These are phyloP conservation scores for Cephus nigrinus DNA, from an alignment of 2,888 invertebrate species.

Conservation along the genomic window DNA sequence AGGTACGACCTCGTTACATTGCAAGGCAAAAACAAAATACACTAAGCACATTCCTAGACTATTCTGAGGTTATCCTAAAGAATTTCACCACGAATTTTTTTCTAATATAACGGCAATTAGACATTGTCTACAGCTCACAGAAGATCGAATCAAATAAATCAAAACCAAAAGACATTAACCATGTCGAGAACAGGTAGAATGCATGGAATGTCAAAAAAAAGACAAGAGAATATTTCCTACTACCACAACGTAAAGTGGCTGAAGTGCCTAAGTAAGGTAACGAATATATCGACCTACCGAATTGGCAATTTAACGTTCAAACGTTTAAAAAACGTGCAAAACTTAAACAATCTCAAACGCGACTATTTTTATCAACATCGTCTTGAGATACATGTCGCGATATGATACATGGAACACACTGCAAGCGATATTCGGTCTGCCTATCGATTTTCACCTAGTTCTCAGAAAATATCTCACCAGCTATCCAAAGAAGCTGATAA, in stretches of 20 bases:
- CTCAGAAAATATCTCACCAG: neutral
- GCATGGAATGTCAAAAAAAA: neutral
- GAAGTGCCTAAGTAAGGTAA: neutral
- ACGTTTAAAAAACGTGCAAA: neutral
- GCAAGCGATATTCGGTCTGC: neutral
- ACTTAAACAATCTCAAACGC: neutral
- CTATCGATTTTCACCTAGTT: conserved; percentile 46
- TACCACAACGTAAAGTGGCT: neutral
- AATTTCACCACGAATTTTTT: neutral
- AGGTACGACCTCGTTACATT: neutral
- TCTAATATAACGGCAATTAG: neutral
- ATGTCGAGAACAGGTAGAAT: neutral
- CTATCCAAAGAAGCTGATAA: neutral
- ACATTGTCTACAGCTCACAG: neutral
- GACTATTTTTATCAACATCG: neutral
- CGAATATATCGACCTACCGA: neutral
- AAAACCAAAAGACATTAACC: neutral
- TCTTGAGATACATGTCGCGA: neutral
- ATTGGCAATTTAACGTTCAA: neutral
- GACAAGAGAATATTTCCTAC: neutral
- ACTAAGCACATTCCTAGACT: neutral
- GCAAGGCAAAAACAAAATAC: neutral
- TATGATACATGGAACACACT: neutral
- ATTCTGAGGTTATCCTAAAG: neutral
- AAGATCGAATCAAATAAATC: neutral